Percentiles rank a stretch among this genome's conserved stretches.
Evolutionary conservation across 2,888 invertebrate species (phyloP).

Genomic region (Allophyes oxyacanthae): DNA sequence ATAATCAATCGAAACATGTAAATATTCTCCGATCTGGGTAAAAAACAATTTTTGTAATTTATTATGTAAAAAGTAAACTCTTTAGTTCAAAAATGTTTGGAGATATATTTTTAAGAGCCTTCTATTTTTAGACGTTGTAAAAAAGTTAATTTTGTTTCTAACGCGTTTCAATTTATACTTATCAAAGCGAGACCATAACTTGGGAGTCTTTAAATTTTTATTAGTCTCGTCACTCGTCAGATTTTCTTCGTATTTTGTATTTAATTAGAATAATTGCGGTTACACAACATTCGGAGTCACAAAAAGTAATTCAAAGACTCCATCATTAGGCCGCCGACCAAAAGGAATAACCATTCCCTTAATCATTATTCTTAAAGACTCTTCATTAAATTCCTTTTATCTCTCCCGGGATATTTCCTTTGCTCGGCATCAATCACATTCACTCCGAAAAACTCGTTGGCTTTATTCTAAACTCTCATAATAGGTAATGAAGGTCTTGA

Average conservation of each 20-base stretch:
- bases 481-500: conserved; percentile 88
- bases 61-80: not conserved
- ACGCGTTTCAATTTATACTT: conserved; percentile 29
- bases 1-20: conserved; percentile 19
- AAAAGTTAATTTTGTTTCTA: conserved; percentile 34
- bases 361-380: conserved; percentile 89
- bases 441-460: conserved; percentile 88
- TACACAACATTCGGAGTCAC: conserved; percentile 79
- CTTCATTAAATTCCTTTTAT: conserved; percentile 90
- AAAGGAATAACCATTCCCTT: conserved; percentile 89
- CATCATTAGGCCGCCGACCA: conserved; percentile 85
- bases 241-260: conserved; percentile 56
- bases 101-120: conserved; percentile 12
- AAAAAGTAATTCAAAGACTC: conserved; percentile 85
- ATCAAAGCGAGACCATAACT: conserved; percentile 33
- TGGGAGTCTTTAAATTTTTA: conserved; percentile 20
- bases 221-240: conserved; percentile 43
- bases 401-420: conserved; percentile 88
- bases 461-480: conserved; percentile 90
- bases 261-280: conserved; percentile 79
- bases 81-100: not conserved
- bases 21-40: conserved; percentile 5
- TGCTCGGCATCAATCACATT: conserved; percentile 88
- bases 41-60: conserved; percentile 17
- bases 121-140: conserved; percentile 13